Percentiles rank a stretch among this genome's conserved stretches.
These are phyloP conservation scores for Carassius carassius DNA, from an alignment of 2,113 vertebrate genomes.

Conservation along the genomic window DNA sequence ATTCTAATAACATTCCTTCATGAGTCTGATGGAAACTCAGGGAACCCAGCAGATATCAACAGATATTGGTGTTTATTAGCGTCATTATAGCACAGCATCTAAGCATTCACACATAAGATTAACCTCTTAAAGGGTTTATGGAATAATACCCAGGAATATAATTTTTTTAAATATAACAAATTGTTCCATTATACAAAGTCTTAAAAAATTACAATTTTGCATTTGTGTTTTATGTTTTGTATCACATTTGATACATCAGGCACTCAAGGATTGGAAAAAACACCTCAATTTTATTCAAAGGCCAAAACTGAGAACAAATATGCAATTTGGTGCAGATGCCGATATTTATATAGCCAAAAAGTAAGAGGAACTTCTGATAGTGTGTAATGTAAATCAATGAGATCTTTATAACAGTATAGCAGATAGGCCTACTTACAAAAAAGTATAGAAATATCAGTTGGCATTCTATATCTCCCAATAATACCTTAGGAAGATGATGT, in stretches of 20 bases:
- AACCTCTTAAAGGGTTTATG: not conserved
- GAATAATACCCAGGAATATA: not conserved
- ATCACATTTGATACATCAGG: not conserved
- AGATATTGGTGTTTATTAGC: constrained; percentile 19
- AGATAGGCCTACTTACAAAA: no score
- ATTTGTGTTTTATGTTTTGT: not conserved
- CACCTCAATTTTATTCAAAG: no score
- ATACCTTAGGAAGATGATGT: not conserved
- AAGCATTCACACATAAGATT: not conserved
- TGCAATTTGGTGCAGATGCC: no score
- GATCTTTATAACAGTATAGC: no score
- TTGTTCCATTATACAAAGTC: not conserved
- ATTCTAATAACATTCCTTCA: not conserved
- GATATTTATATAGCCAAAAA: no score
- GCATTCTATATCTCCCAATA: no score
- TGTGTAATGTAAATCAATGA: no score
- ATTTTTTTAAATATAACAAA: not conserved
- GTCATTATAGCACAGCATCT: not conserved
- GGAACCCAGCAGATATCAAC: not conserved
- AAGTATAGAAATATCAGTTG: no score
- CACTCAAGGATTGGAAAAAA: not conserved
- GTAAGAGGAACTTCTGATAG: no score
- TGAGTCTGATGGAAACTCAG: not conserved
- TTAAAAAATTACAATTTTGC: not conserved
- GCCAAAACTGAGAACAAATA: no score